Percentiles rank a stretch among this genome's conserved stretches.
Conservation (phyloP, 2,888 invertebrate genomes). For the Heliconius charithonia region DNA sequence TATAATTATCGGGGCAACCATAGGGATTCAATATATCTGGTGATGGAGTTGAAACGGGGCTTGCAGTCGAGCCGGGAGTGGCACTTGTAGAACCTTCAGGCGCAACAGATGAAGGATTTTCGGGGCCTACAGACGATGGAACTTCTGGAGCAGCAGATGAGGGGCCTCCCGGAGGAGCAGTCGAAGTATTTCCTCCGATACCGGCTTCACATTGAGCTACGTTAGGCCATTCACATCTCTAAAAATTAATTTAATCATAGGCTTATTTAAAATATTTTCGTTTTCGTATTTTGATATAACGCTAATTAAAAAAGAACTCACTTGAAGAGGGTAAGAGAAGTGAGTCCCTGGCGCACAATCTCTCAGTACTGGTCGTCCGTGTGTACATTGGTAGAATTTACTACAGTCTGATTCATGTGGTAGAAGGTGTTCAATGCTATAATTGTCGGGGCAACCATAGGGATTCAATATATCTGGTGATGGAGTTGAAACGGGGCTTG, state of each 20-base stretch:
- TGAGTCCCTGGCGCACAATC: constrained; percentile 20
- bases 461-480: background rate
- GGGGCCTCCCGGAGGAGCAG: too few relatives aligned
- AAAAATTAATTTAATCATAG: too few relatives aligned
- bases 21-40: background rate
- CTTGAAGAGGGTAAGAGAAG: too few relatives aligned
- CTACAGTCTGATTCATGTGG: constrained; percentile 28
- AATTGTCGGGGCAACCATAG: constrained; percentile 1
- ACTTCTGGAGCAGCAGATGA: too few relatives aligned
- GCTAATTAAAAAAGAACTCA: too few relatives aligned
- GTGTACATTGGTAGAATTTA: constrained; percentile 15
- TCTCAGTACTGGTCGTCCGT: constrained; percentile 26
- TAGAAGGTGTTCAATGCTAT: background rate
- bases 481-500: background rate
- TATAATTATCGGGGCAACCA: background rate
- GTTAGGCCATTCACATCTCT: too few relatives aligned
- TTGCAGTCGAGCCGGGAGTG: background rate
- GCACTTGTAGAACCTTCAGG: background rate
- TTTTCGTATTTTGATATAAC: too few relatives aligned
- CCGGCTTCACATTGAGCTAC: background rate
- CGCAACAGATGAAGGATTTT: background rate
- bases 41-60: background rate
- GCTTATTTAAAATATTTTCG: too few relatives aligned
- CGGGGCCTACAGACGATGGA: too few relatives aligned
- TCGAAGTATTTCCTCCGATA: background rate